phyloP scores from a whole-genome alignment of 2,113 vertebrate genomes.

The Paracanthobrama guichenoti region DNA sequence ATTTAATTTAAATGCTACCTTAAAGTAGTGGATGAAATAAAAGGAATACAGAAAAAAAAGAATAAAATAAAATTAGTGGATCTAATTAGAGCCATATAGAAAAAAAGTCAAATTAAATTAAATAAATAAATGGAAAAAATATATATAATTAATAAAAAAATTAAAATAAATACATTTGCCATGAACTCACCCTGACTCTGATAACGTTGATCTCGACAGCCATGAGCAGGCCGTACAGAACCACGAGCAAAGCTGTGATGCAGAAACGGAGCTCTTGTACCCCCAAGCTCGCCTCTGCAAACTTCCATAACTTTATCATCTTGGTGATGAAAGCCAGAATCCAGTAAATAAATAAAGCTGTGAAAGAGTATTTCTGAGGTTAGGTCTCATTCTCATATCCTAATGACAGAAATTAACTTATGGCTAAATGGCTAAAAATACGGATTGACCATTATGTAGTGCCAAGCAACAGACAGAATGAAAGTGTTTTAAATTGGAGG shows the following conservation, averaged over 20 bases:
- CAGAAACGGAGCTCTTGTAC: conserved; percentile 86
- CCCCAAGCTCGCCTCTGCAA: conserved; percentile 70
- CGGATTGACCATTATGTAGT: not conserved
- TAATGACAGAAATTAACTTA: not conserved
- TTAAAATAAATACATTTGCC: too few relatives aligned
- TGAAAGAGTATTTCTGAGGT: conserved; percentile 20
- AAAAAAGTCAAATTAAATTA: too few relatives aligned
- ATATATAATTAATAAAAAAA: too few relatives aligned
- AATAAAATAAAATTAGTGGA: too few relatives aligned
- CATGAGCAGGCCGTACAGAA: conserved; percentile 94
- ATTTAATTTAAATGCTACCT: too few relatives aligned
- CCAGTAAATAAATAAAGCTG: conserved; percentile 98
- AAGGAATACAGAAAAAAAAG: too few relatives aligned
- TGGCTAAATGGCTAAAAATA: not conserved
- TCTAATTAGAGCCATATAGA: too few relatives aligned
- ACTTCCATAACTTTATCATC: conserved; percentile 92
- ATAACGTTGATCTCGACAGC: conserved; percentile 96
- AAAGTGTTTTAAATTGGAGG: conserved; percentile 7
- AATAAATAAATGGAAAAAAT: too few relatives aligned
- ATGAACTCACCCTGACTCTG: conserved; percentile 82
- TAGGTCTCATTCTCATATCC: not conserved
- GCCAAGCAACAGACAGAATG: not conserved
- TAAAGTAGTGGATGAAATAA: too few relatives aligned
- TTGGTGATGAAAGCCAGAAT: conserved; percentile 96
- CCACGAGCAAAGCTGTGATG: conserved; percentile 89